Evolutionary conservation across 1,140 invertebrate species (phyloP).

Genomic region (Zaprionus ornatus): DNA sequence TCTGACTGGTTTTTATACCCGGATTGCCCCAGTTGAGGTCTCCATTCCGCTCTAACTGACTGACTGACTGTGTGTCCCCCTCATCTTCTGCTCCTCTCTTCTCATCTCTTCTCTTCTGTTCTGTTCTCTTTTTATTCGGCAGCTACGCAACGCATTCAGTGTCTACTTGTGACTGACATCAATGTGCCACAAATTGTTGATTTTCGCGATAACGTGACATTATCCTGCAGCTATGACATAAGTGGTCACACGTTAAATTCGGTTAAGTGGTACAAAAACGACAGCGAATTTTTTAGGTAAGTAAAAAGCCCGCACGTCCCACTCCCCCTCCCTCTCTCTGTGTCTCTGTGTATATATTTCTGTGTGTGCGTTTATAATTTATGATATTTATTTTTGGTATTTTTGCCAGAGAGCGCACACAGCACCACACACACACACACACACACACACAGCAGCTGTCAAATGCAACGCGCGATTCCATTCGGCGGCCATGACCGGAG

Average conservation of each 20-base stretch:
- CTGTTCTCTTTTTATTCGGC: slow-evolving; percentile 22
- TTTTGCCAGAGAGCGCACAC: slow-evolving; percentile 18
- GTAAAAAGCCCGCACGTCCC: slow-evolving; percentile 29
- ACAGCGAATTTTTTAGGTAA: slow-evolving; percentile 89
- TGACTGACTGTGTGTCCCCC: not conserved
- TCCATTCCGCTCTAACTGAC: slow-evolving; percentile 20
- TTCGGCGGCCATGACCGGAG: slow-evolving; percentile 52
- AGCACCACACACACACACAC: not conserved
- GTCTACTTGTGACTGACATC: slow-evolving; percentile 82
- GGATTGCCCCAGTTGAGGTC: slow-evolving; percentile 4
- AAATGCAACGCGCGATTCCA: slow-evolving; percentile 53
- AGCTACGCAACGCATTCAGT: slow-evolving; percentile 71
- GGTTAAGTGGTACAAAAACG: slow-evolving; percentile 92
- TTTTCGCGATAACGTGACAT: slow-evolving; percentile 84
- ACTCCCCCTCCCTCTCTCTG: not conserved
- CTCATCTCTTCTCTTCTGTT: not conserved
- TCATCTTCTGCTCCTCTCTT: no score
- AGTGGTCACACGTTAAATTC: slow-evolving; percentile 89
- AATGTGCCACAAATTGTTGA: slow-evolving; percentile 85
- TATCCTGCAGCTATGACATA: slow-evolving; percentile 86
- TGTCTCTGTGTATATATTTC: not conserved
- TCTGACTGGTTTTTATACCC: slow-evolving; percentile 43
- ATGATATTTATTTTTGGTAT: slow-evolving; percentile 71
- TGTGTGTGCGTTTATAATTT: slow-evolving; percentile 59
- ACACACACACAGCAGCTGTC: slow-evolving; percentile 64